Base-by-base conservation (phyloP, 2,113 vertebrate genomes). In the Anolis carolinensis region DNA sequence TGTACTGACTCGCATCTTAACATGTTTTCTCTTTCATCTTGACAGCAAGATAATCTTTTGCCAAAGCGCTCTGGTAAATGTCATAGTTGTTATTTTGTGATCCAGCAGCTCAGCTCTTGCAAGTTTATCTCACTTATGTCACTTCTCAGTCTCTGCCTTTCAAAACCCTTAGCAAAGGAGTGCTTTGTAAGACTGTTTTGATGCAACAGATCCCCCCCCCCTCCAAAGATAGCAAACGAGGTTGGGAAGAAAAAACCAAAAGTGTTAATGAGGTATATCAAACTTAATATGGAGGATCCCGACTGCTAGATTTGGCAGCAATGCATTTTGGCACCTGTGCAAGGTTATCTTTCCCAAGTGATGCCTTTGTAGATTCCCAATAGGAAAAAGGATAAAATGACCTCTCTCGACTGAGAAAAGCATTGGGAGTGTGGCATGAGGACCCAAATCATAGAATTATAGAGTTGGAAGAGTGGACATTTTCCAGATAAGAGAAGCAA, bases 51-150 rank as follows among this genome's bases (percentile, higher is more conserved):
- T 72, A 79, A 86, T 72, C 68, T 86, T 72, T 62, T 39, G 67
- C 77, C 65, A 72, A 79, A 52, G 36, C 62, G 67, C 27, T 72
- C 77, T 86, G 84, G 76, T 44, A 39, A 79, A 79, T 79, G 84
- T 86, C 84, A 85, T 65, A 21, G 27, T 79, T 85, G 84, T 79
- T 85, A 79, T 79, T 72, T 86, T 62, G 82, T 65, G 76, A 79
- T 86, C 63, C 20, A 55, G 74, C 44, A 30, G 75, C 23, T 67
- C 48, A 39, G 75, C 44, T 70, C 34, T n/a, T 20, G 13, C 14
- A 71, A 8, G 27, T 79, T 79, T 79, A 63, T 79, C 84, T 79
- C 76, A 72, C 67, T 85, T 79, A 78, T 85, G 67, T 86, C 84
- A 72, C 67, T 48, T 32, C 25, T 63, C 55, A 23, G 20, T 86